A percentile compares a stretch with the other conserved stretches of the same genome.
Evolutionary conservation across 2,797 vertebrate genomes (phyloP).

Genomic region (Tauraco hartlaubi): DNA sequence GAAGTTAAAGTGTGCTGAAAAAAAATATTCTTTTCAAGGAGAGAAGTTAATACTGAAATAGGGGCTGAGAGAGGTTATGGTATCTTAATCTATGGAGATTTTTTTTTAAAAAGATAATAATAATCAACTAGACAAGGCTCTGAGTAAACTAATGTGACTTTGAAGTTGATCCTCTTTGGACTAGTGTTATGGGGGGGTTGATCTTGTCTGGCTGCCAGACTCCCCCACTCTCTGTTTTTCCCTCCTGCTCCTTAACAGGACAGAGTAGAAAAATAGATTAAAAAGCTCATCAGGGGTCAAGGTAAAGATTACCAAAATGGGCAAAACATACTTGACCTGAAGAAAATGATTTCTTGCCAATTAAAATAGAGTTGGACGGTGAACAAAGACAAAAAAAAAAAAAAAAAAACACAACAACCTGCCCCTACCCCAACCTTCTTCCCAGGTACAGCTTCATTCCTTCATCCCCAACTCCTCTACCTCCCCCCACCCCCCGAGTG

Average conservation of each 20-base stretch:
- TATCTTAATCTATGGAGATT: not conserved
- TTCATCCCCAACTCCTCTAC: not conserved
- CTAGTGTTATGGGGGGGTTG: not conserved
- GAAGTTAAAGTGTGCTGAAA: not conserved
- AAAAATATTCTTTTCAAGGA: not conserved
- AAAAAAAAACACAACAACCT: not conserved
- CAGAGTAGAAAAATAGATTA: not conserved
- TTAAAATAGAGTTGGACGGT: not conserved
- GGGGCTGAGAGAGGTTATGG: not conserved
- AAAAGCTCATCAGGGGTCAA: not conserved
- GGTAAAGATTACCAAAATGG: not conserved
- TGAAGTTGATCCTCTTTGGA: not conserved
- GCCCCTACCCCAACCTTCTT: accelerated
- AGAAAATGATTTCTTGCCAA: not conserved
- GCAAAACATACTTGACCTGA: not conserved
- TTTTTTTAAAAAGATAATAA: not conserved
- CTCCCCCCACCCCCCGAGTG: accelerated
- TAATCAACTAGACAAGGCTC: not conserved
- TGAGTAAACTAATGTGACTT: not conserved
- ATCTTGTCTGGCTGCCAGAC: not conserved
- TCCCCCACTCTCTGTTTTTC: not conserved
- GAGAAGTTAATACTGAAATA: not conserved
- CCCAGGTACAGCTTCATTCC: not conserved
- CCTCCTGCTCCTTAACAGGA: not conserved
- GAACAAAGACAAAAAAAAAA: not conserved